Conservation (phyloP, 2,888 invertebrate genomes). For the Coelogynopora nodosa region DNA sequence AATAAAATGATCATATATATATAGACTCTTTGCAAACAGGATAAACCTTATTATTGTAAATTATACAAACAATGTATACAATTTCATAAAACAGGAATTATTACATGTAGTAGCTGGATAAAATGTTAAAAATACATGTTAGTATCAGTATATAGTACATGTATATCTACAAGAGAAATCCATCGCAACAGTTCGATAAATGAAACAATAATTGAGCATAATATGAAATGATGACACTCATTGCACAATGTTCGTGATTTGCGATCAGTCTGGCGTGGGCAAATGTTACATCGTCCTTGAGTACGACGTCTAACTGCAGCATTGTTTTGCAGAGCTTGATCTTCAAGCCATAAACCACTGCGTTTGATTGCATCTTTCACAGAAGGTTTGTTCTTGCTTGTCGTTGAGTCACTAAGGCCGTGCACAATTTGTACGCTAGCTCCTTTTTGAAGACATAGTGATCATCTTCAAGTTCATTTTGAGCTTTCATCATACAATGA, state of each 20-base stretch:
- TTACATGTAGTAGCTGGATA: constrained; percentile 28
- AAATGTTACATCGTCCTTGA: constrained; percentile 27
- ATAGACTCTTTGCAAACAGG: background rate
- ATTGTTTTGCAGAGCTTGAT: constrained; percentile 18
- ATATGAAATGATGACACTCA: constrained; percentile 16
- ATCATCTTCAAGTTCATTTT: constrained; percentile 25
- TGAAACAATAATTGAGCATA: background rate
- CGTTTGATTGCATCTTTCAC: constrained; percentile 27
- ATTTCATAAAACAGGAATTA: constrained; percentile 11
- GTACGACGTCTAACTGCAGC: constrained; percentile 28
- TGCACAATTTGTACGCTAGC: constrained; percentile 31
- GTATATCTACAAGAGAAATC: background rate
- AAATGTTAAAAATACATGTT: constrained; percentile 11
- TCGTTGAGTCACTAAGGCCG: constrained; percentile 28
- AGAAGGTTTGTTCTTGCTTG: constrained; percentile 23
- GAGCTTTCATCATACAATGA: constrained; percentile 19
- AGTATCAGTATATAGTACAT: constrained; percentile 15
- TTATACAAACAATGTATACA: constrained; percentile 22
- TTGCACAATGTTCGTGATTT: constrained; percentile 23
- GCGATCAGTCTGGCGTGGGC: constrained; percentile 5
- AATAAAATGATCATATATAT: constrained; percentile 2
- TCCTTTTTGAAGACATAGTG: constrained; percentile 20
- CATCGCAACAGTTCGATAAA: background rate
- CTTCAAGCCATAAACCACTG: constrained; percentile 14
- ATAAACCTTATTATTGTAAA: constrained; percentile 24